Base-by-base conservation (phyloP, 2,797 vertebrate species). In the Tenualosa ilisha region DNA sequence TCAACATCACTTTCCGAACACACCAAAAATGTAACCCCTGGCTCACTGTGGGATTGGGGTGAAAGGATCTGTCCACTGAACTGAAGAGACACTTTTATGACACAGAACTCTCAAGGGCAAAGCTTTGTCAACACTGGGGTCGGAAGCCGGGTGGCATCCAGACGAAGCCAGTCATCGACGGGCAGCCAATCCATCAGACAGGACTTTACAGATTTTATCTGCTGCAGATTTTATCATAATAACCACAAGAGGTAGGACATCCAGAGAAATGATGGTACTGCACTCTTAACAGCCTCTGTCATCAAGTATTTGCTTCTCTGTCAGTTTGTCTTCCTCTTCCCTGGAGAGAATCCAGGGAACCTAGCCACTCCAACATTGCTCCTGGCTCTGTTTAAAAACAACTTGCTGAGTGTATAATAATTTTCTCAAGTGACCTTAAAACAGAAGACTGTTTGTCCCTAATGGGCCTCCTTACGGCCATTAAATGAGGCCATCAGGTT, bases 391-490 rank as follows among this genome's bases (percentile, higher is more conserved):
- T 79, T 79, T 79, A 46, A 46, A 43, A 79, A 79, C 72, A 72
- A 40, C 65, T 72, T 72, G 65, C 65, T 40, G 65, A 40, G 31
- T 72, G 26, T 72, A 37, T 72, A 72, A 72, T 37, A 72, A 31
- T 17, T 72, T 68, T 68, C 65, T 68, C 31, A 15, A 68, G 26
- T 68, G 65, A 68, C 65, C 63, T 68, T 68, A 68, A 68, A 68
- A 68, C 65, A 68, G 12, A 68, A 13, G 12, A 15, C 31, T 68
- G 65, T 68, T 68, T 68, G 65, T 37, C 26, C 31, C 26, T 37
- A 72, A 72, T 37, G 65, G 31, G 11, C 65, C 12, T 72, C 31
- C 65, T 37, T 4, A 72, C n/a, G 13, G 24, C 13, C 65, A 37
- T 37, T 31, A 40, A 37, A 65, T 12, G 31, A 40, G 31, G 26